A percentile compares a stretch with the other conserved stretches of the same genome.
Conservation (phyloP, 2,113 vertebrate genomes). For the Morone saxatilis region DNA sequence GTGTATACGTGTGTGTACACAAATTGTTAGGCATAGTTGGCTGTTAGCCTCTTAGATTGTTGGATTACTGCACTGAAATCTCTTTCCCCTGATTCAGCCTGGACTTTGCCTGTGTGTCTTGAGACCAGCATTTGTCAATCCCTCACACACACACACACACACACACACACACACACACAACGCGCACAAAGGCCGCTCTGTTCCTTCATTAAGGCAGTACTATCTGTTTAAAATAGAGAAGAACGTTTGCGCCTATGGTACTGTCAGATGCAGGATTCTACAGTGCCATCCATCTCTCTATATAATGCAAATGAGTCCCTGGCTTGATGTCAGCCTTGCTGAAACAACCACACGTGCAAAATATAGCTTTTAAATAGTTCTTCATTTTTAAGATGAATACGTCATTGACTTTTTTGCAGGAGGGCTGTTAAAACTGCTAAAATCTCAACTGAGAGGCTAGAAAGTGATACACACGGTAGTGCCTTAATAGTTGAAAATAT, state of each 20-base stretch:
- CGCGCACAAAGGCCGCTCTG: conserved; percentile 40
- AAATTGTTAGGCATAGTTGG: conserved; percentile 4
- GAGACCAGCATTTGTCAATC: conserved; percentile 38
- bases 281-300: not conserved
- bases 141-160: not conserved
- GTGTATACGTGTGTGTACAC: not conserved
- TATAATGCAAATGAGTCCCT: conserved; percentile 4
- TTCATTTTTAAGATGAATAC: too few species aligned
- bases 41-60: conserved; percentile 18
- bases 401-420: too few species aligned
- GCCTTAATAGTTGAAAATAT: too few species aligned
- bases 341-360: not conserved
- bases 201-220: conserved; percentile 29
- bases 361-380: too few species aligned
- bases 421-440: too few species aligned
- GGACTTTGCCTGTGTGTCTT: conserved; percentile 59
- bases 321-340: not conserved
- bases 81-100: conserved; percentile 62
- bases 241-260: conserved; percentile 50
- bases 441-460: too few species aligned
- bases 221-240: conserved; percentile 32
- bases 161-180: conserved; percentile 29
- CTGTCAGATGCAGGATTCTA: conserved; percentile 31
- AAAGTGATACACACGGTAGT: too few species aligned
- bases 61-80: conserved; percentile 54